Base-by-base conservation (phyloP, 2,113 vertebrate species). In the Leiothrix lutea region DNA sequence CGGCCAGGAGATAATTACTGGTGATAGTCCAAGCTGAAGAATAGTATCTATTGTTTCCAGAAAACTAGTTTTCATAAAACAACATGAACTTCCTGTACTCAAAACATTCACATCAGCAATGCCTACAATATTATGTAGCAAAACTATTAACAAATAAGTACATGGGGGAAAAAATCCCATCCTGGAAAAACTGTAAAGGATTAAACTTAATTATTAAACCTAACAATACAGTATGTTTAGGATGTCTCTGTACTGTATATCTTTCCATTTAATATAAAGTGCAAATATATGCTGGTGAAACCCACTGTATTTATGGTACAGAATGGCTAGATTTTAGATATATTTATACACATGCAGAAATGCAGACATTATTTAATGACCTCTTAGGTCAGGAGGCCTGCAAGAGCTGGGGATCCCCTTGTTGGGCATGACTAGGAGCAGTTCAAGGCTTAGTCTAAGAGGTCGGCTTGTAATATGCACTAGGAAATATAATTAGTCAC, bases 11-110 rank as follows among this genome's bases (percentile, higher is more conserved):
- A 93, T 94, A 78, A 95, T 94, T 88, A 75, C 8, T 95, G 74
- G 51, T 88, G 81, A 83, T 90, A 91, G 86, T 56, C 86, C 74
- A 92, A 91, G 50, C 73, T 73, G 79, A 95, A 95, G 90, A 94
- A 96, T 36, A 89, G 73, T 26, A 80, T 53, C 80, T 69, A 94
- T 93, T 97, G 95, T 97, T 96, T 88, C 60, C 65, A 91, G 54
- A 61, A 82, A 95, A 80, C 47, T 69, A 80, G 54, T 91, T 92
- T 94, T 74, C 53, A 86, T 91, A 87, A 84, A 92, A 44, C 60
- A 95, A 50, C 47, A 60, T 57, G 74, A 65, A 85, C 87, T 96
- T 96, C 67, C 71, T 94, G 88, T 71, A 80, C 77, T 71, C 70
- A 71, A 71, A 93, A 69, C 47, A 66, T 12, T 88, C 29, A 70